phyloP scores from a whole-genome alignment of 2,113 vertebrate species.

The Pteropus alecto region DNA sequence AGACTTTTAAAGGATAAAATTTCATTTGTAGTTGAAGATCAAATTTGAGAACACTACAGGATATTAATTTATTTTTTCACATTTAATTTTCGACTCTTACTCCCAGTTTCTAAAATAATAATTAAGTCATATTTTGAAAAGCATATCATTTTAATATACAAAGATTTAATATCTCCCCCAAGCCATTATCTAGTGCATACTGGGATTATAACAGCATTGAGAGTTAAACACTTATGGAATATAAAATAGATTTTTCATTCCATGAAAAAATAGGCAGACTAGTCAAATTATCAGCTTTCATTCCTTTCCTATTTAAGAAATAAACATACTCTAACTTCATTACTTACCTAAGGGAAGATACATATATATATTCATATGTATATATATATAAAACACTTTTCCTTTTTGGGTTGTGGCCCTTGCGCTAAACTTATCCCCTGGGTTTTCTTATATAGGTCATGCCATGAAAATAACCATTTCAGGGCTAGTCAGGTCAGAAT shows the following conservation, averaged over 20 bases:
- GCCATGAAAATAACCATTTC: conserved; percentile 57
- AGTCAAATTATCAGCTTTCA: neutral
- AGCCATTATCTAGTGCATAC: neutral
- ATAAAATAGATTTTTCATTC: neutral
- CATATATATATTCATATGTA: neutral
- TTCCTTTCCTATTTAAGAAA: conserved; percentile 21
- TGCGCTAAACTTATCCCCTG: conserved; percentile 46
- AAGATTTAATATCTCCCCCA: neutral
- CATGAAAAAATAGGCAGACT: neutral
- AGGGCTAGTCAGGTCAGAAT: conserved; percentile 57
- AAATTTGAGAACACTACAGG: neutral
- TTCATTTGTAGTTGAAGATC: conserved; percentile 2
- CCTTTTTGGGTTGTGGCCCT: conserved; percentile 45
- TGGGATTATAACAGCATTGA: neutral
- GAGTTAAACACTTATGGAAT: neutral
- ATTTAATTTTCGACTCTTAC: conserved; percentile 13
- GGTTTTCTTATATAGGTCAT: conserved; percentile 66
- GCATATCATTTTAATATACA: neutral
- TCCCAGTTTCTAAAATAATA: conserved; percentile 47
- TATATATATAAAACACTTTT: neutral
- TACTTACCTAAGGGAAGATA: neutral
- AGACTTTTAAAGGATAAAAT: conserved; percentile 43
- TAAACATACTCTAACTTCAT: neutral
- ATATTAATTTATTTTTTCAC: conserved; percentile 23
- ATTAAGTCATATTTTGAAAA: conserved; percentile 17